These are phyloP conservation scores for Mactra quadrangularis DNA, from an alignment of 1,140 invertebrate genomes.

Conservation along the genomic window DNA sequence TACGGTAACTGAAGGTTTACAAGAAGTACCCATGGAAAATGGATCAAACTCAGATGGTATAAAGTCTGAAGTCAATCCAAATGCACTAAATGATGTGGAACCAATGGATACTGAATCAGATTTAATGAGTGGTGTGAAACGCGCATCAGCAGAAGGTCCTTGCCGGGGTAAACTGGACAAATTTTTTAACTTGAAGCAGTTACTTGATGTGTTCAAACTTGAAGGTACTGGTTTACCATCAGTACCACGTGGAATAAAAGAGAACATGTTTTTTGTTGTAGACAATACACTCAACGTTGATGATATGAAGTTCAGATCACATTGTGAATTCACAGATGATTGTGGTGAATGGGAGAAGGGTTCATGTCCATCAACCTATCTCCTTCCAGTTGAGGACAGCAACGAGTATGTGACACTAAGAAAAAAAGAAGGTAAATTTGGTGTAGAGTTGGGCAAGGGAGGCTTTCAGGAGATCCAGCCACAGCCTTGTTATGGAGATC, in stretches of 20 bases:
- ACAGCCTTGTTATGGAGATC: neutral
- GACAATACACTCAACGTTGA: neutral
- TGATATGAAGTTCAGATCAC: neutral
- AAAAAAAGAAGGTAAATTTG: neutral
- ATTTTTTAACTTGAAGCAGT: no score
- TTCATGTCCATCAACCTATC: neutral
- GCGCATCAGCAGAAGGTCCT: no score
- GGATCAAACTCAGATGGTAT: no score
- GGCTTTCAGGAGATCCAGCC: neutral
- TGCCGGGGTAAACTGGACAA: no score
- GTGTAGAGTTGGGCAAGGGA: neutral
- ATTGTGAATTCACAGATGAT: slow-evolving; percentile 5
- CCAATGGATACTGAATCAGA: no score
- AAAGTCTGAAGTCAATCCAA: no score
- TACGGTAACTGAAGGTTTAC: neutral
- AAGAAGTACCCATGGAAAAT: neutral
- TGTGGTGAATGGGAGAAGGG: slow-evolving; percentile 21
- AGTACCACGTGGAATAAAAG: slow-evolving; percentile 12
- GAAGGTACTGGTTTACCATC: neutral
- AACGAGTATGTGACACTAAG: neutral
- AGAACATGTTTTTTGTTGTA: slow-evolving; percentile 14
- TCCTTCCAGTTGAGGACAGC: neutral
- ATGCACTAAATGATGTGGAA: no score
- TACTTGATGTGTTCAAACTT: neutral
- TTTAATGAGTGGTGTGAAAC: no score